phyloP scores from a whole-genome alignment of 2,888 invertebrate species.

The Eupithecia inturbata region DNA sequence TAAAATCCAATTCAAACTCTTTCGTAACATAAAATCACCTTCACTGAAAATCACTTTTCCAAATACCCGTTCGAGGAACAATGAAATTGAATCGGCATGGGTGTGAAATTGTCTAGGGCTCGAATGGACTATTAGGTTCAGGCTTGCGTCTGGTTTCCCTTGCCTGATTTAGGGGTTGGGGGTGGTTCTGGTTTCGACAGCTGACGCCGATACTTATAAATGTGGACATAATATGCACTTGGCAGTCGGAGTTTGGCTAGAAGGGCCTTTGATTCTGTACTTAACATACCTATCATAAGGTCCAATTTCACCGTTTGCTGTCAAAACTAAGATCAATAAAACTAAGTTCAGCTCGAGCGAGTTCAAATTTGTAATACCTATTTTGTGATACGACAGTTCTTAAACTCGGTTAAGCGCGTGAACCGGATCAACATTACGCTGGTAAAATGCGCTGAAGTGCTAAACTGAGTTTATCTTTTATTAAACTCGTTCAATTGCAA shows the following conservation, averaged over 20 bases:
- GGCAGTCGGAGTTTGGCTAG: neutral
- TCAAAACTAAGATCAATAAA: too few relatives aligned
- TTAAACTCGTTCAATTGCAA: too few relatives aligned
- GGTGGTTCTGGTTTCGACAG: constrained; percentile 49
- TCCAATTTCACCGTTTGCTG: too few relatives aligned
- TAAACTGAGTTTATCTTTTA: too few relatives aligned
- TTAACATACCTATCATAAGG: neutral
- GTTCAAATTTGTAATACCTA: too few relatives aligned
- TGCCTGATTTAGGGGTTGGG: constrained; percentile 56
- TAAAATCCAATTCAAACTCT: constrained; percentile 12
- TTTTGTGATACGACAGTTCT: too few relatives aligned
- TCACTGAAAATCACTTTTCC: constrained; percentile 28
- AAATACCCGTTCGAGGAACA: constrained; percentile 49
- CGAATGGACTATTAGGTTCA: constrained; percentile 68
- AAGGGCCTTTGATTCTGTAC: neutral
- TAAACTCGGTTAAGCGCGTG: too few relatives aligned
- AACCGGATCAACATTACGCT: too few relatives aligned
- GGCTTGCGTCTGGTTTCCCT: constrained; percentile 50
- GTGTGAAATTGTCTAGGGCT: constrained; percentile 60
- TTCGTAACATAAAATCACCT: constrained; percentile 1
- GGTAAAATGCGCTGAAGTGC: too few relatives aligned
- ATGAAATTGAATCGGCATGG: constrained; percentile 59
- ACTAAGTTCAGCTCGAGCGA: too few relatives aligned
- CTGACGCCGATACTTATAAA: constrained; percentile 25
- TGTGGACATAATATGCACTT: constrained; percentile 8